Percentiles rank a stretch among this genome's conserved stretches.
Conservation (phyloP, 2,113 vertebrate genomes). For the Hippocampus barbouri region DNA sequence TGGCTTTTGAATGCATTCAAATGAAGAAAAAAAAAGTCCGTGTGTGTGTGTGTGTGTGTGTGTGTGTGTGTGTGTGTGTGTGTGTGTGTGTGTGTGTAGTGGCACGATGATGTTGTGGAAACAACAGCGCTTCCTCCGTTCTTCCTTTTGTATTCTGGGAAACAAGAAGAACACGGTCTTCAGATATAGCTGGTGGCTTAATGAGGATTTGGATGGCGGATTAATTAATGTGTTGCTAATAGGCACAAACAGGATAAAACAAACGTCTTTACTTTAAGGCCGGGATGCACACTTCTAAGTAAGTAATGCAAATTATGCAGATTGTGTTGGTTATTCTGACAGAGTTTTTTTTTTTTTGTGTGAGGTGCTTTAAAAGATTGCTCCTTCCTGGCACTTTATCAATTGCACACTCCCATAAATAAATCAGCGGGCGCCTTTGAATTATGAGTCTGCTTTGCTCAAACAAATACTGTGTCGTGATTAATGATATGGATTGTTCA, state of each 20-base stretch:
- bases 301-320: slow-evolving; percentile 80
- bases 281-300: slow-evolving; percentile 71
- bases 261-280: slow-evolving; percentile 80
- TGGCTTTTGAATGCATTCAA: slow-evolving; percentile 41
- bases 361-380: slow-evolving; percentile 68
- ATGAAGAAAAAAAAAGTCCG: no score
- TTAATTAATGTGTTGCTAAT: slow-evolving; percentile 83
- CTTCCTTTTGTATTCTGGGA: slow-evolving; percentile 72
- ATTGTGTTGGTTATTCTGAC: slow-evolving; percentile 77
- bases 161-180: slow-evolving; percentile 61
- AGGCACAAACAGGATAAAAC: slow-evolving; percentile 80
- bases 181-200: slow-evolving; percentile 77
- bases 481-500: slow-evolving; percentile 43
- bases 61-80: slow-evolving; percentile 7
- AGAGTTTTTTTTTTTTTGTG: slow-evolving; percentile 66
- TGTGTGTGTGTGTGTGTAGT: slow-evolving; percentile 24
- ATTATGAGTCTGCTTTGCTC: slow-evolving; percentile 58
- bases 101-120: slow-evolving; percentile 71
- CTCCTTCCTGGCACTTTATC: slow-evolving; percentile 68
- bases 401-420: slow-evolving; percentile 70
- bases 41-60: background rate
- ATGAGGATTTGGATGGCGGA: slow-evolving; percentile 71
- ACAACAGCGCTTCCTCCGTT: slow-evolving; percentile 65
- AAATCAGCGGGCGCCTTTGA: slow-evolving; percentile 53
- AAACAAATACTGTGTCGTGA: slow-evolving; percentile 46